Percentiles rank a stretch among this genome's conserved stretches.
Evolutionary conservation across 2,797 vertebrate species (phyloP).

Genomic region (Lutjanus argentimaculatus): DNA sequence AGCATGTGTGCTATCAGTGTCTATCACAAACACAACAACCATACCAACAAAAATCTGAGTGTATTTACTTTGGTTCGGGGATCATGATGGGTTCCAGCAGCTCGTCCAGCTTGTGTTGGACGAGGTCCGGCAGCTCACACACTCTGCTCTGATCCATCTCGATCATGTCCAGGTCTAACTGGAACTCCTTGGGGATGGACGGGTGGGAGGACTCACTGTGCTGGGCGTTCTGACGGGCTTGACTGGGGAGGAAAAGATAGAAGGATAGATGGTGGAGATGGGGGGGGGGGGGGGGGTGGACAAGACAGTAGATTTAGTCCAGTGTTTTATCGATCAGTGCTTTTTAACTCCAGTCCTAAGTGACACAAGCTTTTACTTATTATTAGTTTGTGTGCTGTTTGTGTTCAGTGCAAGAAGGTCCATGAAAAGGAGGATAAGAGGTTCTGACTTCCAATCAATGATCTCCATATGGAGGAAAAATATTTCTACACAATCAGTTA

Average conservation of each 20-base stretch:
- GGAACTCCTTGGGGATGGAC: constrained; percentile 94
- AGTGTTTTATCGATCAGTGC: constrained; percentile 38
- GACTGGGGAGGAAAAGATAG: constrained; percentile 79
- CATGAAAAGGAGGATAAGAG: too few species aligned
- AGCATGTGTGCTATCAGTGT: background rate
- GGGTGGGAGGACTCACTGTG: constrained; percentile 87
- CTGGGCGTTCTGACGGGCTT: constrained; percentile 93
- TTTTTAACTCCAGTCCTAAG: constrained; percentile 46
- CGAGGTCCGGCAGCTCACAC: constrained; percentile 95
- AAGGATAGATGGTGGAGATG: background rate
- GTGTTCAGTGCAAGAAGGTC: too few species aligned
- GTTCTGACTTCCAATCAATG: too few species aligned
- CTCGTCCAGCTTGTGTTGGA: constrained; percentile 98
- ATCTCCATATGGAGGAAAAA: too few species aligned
- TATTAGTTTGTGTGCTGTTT: too few species aligned
- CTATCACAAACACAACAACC: too few species aligned
- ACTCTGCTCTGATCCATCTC: constrained; percentile 93
- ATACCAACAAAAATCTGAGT: background rate
- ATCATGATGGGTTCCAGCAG: constrained; percentile 97
- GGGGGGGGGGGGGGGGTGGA: background rate
- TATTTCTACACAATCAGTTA: too few species aligned
- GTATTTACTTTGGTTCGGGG: constrained; percentile 93
- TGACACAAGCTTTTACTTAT: too few species aligned
- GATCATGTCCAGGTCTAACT: constrained; percentile 97
- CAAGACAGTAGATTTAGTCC: constrained; percentile 28